A percentile compares a stretch with the other conserved stretches of the same genome.
These are phyloP conservation scores for Sparidentex hasta DNA, from an alignment of 2,797 vertebrate species.

Conservation along the genomic window DNA sequence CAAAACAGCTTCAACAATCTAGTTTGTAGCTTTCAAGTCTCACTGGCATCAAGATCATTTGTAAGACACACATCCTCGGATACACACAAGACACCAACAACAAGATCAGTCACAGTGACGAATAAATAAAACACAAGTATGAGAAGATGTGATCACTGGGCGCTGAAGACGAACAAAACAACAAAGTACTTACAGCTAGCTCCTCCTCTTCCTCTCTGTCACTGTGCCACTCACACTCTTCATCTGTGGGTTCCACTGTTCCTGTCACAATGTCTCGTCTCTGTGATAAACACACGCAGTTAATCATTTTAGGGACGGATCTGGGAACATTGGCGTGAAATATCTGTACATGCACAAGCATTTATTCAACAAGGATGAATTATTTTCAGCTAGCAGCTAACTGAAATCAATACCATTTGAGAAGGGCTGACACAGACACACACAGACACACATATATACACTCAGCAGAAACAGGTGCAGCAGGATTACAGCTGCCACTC, in stretches of 20 bases:
- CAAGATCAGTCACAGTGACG: neutral
- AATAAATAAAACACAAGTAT: too few species aligned
- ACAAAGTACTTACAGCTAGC: conserved; percentile 89
- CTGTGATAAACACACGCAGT: conserved; percentile 74
- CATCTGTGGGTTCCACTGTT: conserved; percentile 93
- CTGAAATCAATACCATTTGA: conserved; percentile 41
- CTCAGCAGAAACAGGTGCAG: conserved; percentile 65
- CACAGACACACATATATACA: conserved; percentile 5
- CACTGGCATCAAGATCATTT: neutral
- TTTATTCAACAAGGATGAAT: conserved; percentile 3
- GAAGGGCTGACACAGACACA: neutral
- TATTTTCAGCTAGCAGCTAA: conserved; percentile 40
- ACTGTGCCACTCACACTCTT: conserved; percentile 95
- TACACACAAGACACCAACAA: neutral
- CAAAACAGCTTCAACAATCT: neutral
- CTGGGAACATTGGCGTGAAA: neutral
- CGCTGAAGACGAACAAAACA: neutral
- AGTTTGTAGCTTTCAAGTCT: neutral
- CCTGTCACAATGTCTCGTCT: conserved; percentile 93
- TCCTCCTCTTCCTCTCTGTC: conserved; percentile 95
- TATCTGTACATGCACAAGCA: conserved; percentile 2
- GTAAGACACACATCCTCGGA: neutral
- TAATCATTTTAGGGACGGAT: neutral
- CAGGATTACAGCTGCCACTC: conserved; percentile 69
- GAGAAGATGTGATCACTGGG: neutral